Evolutionary conservation across 2,797 vertebrate species (phyloP).

Genomic region (Sardinella longiceps): DNA sequence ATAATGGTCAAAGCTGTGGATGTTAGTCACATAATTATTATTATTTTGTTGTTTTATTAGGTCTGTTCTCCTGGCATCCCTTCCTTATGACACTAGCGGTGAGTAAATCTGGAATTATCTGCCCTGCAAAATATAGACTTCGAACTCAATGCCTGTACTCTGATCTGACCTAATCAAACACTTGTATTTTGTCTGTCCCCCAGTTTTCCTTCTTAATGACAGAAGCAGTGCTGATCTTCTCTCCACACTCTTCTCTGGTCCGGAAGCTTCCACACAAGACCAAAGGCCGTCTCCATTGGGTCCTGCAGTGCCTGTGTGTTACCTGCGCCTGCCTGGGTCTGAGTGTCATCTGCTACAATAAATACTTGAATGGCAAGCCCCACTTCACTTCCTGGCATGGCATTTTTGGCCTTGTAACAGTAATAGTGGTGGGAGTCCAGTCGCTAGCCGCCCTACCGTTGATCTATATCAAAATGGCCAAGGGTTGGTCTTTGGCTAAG

Average conservation of each 20-base stretch:
- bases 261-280: conserved; percentile 82
- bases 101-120: conserved; percentile 65
- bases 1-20: background rate
- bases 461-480: conserved; percentile 85
- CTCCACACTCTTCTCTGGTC: conserved; percentile 83
- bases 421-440: conserved; percentile 78
- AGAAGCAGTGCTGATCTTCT: conserved; percentile 90
- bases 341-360: conserved; percentile 84
- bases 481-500: conserved; percentile 89
- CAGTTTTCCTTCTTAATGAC: conserved; percentile 97
- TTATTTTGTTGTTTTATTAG: conserved; percentile 60
- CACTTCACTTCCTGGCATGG: conserved; percentile 93
- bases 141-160: background rate
- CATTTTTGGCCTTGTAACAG: conserved; percentile 80
- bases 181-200: background rate
- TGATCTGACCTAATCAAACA: background rate
- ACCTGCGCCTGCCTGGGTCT: conserved; percentile 83
- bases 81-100: conserved; percentile 92
- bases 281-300: conserved; percentile 87
- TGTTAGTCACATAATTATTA: background rate
- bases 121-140: background rate
- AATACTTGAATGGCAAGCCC: conserved; percentile 83
- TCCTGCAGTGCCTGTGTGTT: conserved; percentile 84
- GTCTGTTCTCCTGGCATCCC: conserved; percentile 95
- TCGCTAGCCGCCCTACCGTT: conserved; percentile 81